phyloP scores from a whole-genome alignment of 2,888 invertebrate genomes.

The Cantharis rustica region DNA sequence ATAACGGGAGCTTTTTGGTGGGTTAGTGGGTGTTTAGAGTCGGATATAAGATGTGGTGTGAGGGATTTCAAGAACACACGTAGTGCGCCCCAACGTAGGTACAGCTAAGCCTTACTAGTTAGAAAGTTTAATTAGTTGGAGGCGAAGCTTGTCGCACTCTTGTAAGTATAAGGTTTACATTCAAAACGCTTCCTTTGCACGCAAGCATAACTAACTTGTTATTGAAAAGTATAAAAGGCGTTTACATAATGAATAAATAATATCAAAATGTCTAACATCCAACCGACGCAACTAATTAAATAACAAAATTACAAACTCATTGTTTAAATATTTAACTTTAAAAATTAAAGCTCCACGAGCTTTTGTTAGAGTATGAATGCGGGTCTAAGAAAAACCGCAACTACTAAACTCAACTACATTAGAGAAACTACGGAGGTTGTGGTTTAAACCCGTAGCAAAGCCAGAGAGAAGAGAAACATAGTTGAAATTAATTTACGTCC shows the following conservation, averaged over 20 bases:
- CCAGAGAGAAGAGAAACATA: conserved; percentile 48
- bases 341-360: neutral
- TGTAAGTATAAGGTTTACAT: conserved; percentile 48
- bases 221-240: conserved; percentile 1
- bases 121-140: conserved; percentile 58
- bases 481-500: conserved; percentile 56
- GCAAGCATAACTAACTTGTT: neutral
- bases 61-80: conserved; percentile 28
- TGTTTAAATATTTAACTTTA: neutral
- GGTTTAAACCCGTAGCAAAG: conserved; percentile 37
- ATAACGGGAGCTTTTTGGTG: conserved; percentile 42
- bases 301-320: neutral
- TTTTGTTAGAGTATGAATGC: conserved; percentile 20
- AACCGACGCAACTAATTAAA: neutral
- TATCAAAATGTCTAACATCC: neutral
- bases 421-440: conserved; percentile 37
- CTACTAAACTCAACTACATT: conserved; percentile 46
- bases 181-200: conserved; percentile 31
- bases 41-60: conserved; percentile 30
- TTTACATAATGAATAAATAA: conserved; percentile 1
- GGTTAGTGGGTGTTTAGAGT: conserved; percentile 31
- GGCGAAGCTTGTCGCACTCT: conserved; percentile 53
- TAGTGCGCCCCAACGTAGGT: conserved; percentile 42
- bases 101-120: conserved; percentile 55
- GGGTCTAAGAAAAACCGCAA: conserved; percentile 41